Evolutionary conservation across 1,140 invertebrate genomes (phyloP).

Genomic region (Drosophila rhopaloa): DNA sequence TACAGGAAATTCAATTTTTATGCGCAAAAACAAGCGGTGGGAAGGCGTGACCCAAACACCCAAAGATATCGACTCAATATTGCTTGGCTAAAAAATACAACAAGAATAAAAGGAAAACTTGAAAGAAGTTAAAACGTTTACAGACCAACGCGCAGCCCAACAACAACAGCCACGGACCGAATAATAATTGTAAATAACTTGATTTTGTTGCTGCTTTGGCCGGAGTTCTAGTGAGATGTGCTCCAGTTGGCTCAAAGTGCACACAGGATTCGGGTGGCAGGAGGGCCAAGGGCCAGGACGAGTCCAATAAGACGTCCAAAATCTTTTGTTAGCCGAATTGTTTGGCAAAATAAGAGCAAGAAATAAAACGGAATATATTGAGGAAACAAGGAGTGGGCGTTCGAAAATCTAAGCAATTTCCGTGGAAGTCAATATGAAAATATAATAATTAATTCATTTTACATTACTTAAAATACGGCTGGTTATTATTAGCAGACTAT

Average conservation of each 20-base stretch:
- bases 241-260: slow-evolving; percentile 51
- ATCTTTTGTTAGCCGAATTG: slow-evolving; percentile 59
- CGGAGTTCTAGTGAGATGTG: slow-evolving; percentile 31
- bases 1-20: slow-evolving; percentile 79
- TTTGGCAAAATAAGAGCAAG: slow-evolving; percentile 42
- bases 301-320: slow-evolving; percentile 49
- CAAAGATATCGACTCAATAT: slow-evolving; percentile 55
- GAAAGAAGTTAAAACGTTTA: slow-evolving; percentile 72
- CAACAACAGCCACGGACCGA: slow-evolving; percentile 32
- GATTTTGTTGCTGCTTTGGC: slow-evolving; percentile 46
- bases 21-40: slow-evolving; percentile 51
- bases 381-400: slow-evolving; percentile 5
- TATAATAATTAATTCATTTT: too few relatives aligned
- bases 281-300: slow-evolving; percentile 30
- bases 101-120: slow-evolving; percentile 37
- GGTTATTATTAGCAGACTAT: background rate
- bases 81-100: slow-evolving; percentile 36
- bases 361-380: slow-evolving; percentile 18
- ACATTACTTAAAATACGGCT: too few relatives aligned
- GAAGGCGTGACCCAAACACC: slow-evolving; percentile 45
- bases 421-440: background rate
- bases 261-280: slow-evolving; percentile 25
- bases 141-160: slow-evolving; percentile 62
- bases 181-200: slow-evolving; percentile 82
- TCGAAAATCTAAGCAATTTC: slow-evolving; percentile 4